Base-by-base conservation (phyloP, 2,113 vertebrate species). In the Ceyx melanurus region DNA sequence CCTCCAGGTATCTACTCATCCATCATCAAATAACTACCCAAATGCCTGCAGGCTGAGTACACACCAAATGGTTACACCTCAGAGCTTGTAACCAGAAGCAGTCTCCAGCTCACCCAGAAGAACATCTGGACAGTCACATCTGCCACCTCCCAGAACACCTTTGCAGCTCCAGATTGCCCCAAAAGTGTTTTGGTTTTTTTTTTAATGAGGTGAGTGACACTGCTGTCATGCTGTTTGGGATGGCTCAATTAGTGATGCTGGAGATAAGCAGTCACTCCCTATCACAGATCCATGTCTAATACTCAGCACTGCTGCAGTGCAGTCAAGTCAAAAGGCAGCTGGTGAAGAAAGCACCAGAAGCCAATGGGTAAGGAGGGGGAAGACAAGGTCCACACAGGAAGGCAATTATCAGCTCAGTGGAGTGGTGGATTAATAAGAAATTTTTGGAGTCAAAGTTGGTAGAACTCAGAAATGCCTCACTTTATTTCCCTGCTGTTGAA, bases 271-370 rank as follows among this genome's bases (percentile, higher is more conserved):
- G 42, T 23, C 9, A 0, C 16, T 51, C 5, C 51, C 25, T 22
- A 29, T 35, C 43, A 64, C 20, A 72, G 72, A 35, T 31, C 28
- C 0, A 0, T n/a, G 65, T 37, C n/a, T 15, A 2, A 45, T 18
- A 61, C 0, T 1, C 51, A 75, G 17, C 46, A 29, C 25, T 51
- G 64, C 14, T 92, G 53, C 25, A 58, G 62, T 29, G 37, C 15
- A 45, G 43, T 29, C 1, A 0, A 0, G 18, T 68, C 0, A 0
- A 84, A 92, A 78, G n/a, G 48, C 18, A 77, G 43, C 35, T 73
- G 45, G 10, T 23, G 61, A 86, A 71, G 33, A 81, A 80, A 83
- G 33, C 5, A 28, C 7, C 0, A 0, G 13, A 21, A 77, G 31
- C 0, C 1, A 18, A 18, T 62, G 23, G 31, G 18, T 57, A 73